Conservation (phyloP, 2,113 vertebrate species). For the Uria aalge region DNA sequence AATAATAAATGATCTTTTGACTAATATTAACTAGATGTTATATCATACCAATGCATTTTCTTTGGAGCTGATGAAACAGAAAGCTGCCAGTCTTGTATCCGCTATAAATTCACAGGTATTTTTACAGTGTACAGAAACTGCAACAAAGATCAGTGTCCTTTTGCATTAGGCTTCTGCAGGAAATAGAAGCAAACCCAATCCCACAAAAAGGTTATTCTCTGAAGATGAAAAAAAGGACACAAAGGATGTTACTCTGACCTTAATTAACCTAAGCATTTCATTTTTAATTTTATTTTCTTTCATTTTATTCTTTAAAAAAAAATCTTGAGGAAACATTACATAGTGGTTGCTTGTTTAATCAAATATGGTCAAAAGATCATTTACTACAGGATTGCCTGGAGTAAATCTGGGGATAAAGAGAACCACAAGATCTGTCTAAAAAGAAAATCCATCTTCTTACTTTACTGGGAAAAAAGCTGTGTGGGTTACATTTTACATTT, state of each 20-base stretch:
- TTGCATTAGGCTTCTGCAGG: background rate
- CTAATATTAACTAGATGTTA: background rate
- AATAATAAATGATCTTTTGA: background rate
- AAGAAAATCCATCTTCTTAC: background rate
- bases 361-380: background rate
- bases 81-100: background rate
- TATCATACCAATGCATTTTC: background rate
- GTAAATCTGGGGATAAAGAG: background rate
- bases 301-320: background rate
- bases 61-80: background rate
- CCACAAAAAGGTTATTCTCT: background rate
- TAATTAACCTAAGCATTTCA: background rate
- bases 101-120: background rate
- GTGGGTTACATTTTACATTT: background rate
- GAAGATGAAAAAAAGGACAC: background rate
- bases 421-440: background rate
- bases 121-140: background rate
- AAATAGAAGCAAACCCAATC: background rate
- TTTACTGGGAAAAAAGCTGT: background rate
- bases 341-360: background rate
- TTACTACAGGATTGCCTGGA: background rate
- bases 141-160: background rate
- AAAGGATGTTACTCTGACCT: background rate
- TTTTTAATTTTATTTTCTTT: background rate
- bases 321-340: background rate